phyloP scores from a whole-genome alignment of 37 sponge, comb jelly and placozoan genomes.

The Beroe forskalii region DNA sequence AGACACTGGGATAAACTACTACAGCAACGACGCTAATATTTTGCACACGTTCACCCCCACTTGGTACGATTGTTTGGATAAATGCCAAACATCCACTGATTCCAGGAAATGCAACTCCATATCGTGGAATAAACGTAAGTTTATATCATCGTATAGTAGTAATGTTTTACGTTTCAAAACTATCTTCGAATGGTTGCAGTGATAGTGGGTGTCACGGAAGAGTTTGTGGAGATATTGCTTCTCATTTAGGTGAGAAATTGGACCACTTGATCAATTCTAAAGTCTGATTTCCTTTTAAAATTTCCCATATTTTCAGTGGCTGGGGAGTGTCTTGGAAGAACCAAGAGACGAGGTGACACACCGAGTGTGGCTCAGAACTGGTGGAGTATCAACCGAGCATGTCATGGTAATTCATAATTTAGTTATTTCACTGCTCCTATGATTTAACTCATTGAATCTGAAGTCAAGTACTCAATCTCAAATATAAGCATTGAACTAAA shows the following conservation, averaged over 20 bases:
- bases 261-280: too few species aligned
- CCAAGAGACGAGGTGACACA: neutral
- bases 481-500: too few species aligned
- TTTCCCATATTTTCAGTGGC: neutral
- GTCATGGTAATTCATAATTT: neutral
- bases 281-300: too few species aligned
- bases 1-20: conserved; percentile 2
- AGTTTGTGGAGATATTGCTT: too few species aligned
- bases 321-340: neutral
- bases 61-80: neutral
- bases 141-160: neutral
- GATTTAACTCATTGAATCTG: too few species aligned
- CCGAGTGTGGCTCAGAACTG: neutral
- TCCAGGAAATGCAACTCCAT: neutral
- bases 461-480: too few species aligned
- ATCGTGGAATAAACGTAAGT: conserved; percentile 24
- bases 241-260: too few species aligned
- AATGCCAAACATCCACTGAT: neutral
- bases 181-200: too few species aligned
- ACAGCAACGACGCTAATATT: neutral
- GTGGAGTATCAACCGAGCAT: neutral
- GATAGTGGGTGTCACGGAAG: too few species aligned
- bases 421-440: neutral
- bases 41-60: neutral
- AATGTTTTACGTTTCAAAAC: too few species aligned